phyloP scores from a whole-genome alignment of 2,797 vertebrate genomes.

The Emys orbicularis region DNA sequence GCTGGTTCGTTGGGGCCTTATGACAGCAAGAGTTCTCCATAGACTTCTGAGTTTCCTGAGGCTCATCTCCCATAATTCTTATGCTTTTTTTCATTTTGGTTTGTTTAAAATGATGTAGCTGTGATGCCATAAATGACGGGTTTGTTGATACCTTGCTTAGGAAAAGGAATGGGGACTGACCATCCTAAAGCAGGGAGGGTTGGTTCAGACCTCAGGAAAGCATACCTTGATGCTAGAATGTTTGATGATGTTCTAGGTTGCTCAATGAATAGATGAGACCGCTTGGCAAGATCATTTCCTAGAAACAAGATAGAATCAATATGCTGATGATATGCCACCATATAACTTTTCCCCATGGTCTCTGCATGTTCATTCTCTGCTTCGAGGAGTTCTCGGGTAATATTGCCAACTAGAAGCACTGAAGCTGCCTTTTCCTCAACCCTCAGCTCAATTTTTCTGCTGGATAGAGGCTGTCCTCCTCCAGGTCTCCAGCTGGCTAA shows the following conservation, averaged over 20 bases:
- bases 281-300: not conserved
- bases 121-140: not conserved
- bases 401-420: not conserved
- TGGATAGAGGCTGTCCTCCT: not conserved
- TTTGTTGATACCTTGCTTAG: not conserved
- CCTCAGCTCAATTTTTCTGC: not conserved
- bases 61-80: not conserved
- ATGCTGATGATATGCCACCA: not conserved
- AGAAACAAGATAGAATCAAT: not conserved
- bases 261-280: not conserved
- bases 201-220: not conserved
- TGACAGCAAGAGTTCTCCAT: not conserved
- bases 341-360: not conserved
- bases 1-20: not conserved
- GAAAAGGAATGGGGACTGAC: not conserved
- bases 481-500: not conserved
- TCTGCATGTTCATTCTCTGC: not conserved
- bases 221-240: not conserved
- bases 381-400: not conserved
- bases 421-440: not conserved
- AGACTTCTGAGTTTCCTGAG: not conserved
- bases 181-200: not conserved
- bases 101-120: not conserved
- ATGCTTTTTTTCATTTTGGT: not conserved
- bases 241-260: not conserved